Evolutionary conservation across 2,888 invertebrate species (phyloP).

Genomic region (Apamea epomidion): DNA sequence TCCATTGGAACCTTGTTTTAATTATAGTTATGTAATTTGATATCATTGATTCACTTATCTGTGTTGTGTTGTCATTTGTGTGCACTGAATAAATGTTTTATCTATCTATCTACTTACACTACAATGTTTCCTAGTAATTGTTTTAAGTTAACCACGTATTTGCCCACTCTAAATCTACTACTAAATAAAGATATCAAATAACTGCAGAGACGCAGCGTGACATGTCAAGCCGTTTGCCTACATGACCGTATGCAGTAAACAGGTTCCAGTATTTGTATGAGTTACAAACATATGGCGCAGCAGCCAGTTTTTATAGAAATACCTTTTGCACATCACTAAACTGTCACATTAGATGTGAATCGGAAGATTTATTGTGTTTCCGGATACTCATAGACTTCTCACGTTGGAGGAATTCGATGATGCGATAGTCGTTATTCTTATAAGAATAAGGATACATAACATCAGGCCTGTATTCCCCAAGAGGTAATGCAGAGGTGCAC

Average conservation of each 20-base stretch:
- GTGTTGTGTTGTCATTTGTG: no score
- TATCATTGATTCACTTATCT: no score
- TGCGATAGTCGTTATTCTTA: not conserved
- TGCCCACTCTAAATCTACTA: not conserved
- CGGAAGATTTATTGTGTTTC: conserved; percentile 45
- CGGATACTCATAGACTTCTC: not conserved
- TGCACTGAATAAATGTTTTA: no score
- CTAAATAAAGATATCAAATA: not conserved
- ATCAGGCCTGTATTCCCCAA: no score
- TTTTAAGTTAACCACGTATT: not conserved
- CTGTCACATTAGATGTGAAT: conserved; percentile 55
- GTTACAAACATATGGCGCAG: conserved; percentile 25
- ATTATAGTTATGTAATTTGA: no score
- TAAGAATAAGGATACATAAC: no score
- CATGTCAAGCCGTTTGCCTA: conserved; percentile 37
- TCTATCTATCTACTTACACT: not conserved
- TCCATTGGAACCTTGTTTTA: no score
- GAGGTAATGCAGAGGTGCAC: no score
- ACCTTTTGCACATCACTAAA: conserved; percentile 21
- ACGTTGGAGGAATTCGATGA: conserved; percentile 14
- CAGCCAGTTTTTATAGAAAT: conserved; percentile 43
- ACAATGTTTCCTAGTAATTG: no score
- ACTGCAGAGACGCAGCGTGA: not conserved
- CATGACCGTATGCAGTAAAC: conserved; percentile 49
- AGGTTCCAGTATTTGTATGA: conserved; percentile 30